These are phyloP conservation scores for Xerus rutilus DNA, from an alignment of 2,797 vertebrate genomes.

Conservation along the genomic window DNA sequence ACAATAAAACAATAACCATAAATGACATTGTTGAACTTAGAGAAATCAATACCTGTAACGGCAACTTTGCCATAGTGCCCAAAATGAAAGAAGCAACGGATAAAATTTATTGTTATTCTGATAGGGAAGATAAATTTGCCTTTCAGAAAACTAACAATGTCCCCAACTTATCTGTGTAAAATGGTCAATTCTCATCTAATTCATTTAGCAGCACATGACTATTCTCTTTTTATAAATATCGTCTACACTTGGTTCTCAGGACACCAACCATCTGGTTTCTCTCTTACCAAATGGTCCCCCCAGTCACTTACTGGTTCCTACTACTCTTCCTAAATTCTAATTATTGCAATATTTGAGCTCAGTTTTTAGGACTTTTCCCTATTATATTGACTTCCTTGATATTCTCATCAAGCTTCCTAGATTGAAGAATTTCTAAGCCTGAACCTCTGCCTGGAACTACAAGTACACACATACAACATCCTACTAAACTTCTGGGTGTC, in stretches of 20 bases:
- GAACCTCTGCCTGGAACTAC: background rate
- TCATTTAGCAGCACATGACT: background rate
- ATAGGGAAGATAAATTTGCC: background rate
- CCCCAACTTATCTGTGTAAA: background rate
- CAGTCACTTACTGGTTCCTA: background rate
- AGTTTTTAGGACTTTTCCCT: background rate
- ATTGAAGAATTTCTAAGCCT: background rate
- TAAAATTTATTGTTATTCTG: background rate
- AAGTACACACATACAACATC: background rate
- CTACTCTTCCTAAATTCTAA: background rate
- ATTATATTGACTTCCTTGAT: background rate
- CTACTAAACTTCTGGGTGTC: background rate
- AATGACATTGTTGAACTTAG: background rate
- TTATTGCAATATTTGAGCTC: background rate
- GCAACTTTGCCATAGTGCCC: background rate
- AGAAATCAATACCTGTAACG: background rate
- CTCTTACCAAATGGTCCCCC: background rate
- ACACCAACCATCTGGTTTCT: background rate
- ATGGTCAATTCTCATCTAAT: background rate
- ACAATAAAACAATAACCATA: background rate
- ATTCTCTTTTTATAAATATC: background rate
- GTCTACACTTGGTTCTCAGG: background rate
- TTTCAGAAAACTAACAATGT: conserved; percentile 46
- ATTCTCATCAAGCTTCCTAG: background rate
- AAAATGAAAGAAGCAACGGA: background rate